Evolutionary conservation across 2,797 vertebrate genomes (phyloP).

Genomic region (Esox lucius): DNA sequence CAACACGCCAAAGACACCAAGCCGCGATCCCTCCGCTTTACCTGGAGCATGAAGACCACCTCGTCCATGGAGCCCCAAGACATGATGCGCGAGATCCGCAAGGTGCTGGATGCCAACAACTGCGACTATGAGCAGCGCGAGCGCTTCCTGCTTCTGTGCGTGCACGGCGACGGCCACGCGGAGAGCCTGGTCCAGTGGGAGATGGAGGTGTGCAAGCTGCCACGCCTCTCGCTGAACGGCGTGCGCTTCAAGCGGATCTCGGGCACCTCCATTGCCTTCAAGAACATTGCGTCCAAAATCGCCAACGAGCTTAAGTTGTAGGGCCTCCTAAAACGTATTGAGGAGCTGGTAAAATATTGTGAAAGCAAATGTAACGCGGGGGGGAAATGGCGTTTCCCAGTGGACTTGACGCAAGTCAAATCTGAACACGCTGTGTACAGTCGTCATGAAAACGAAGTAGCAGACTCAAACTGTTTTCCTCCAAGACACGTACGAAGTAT

Average conservation of each 20-base stretch:
- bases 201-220: constrained; percentile 92
- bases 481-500: constrained; percentile 78
- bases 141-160: constrained; percentile 87
- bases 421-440: constrained; percentile 81
- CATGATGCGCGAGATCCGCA: constrained; percentile 90
- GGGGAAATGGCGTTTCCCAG: constrained; percentile 12
- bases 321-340: constrained; percentile 13
- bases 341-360: neutral
- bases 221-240: constrained; percentile 88
- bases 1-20: constrained; percentile 70
- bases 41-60: constrained; percentile 93
- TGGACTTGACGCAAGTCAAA: constrained; percentile 33
- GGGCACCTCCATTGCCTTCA: constrained; percentile 91
- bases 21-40: constrained; percentile 86
- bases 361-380: neutral
- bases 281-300: constrained; percentile 92
- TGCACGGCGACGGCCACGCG: constrained; percentile 83
- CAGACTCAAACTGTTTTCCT: constrained; percentile 72
- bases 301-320: constrained; percentile 92
- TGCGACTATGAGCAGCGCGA: constrained; percentile 90
- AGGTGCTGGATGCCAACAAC: constrained; percentile 88
- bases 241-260: constrained; percentile 92
- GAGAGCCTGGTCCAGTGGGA: constrained; percentile 90
- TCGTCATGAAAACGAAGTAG: constrained; percentile 67
- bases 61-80: constrained; percentile 87